Conservation (phyloP, 2,113 vertebrate genomes). For the Gallinago undulata region DNA sequence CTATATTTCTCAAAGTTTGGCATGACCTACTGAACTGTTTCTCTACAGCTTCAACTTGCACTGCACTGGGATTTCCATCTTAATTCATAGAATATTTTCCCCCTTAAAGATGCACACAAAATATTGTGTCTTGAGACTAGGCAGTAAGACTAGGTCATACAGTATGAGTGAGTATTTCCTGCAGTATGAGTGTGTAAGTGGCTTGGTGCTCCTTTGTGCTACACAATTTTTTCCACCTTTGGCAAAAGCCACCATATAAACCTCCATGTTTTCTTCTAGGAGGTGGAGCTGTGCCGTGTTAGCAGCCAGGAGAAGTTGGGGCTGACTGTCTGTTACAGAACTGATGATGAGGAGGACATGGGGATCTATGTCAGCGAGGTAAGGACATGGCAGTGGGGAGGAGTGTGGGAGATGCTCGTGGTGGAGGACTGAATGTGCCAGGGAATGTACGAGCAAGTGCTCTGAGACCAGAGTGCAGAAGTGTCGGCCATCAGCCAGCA, state of each 20-base stretch:
- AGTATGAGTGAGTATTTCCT: neutral
- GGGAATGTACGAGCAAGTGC: neutral
- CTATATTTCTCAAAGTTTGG: neutral
- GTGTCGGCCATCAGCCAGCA: neutral
- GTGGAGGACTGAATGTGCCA: neutral
- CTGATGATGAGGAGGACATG: constrained; percentile 92
- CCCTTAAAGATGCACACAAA: neutral
- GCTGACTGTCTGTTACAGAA: constrained; percentile 95
- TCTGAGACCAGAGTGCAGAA: neutral
- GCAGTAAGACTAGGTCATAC: neutral
- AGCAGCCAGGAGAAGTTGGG: constrained; percentile 95
- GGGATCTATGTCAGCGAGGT: constrained; percentile 97
- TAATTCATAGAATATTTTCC: neutral
- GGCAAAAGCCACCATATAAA: neutral
- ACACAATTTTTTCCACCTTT: neutral
- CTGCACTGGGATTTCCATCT: neutral
- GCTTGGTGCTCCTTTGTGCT: neutral
- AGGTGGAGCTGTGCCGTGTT: constrained; percentile 90
- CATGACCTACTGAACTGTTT: neutral
- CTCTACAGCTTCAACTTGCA: neutral
- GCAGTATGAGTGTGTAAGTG: neutral
- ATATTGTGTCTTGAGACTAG: neutral
- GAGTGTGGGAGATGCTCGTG: accelerated
- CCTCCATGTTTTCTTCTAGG: constrained; percentile 75
- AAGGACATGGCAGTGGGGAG: neutral